Conservation (phyloP, 35 echinoderm and acorn worm genomes). For the Patiria miniata region DNA sequence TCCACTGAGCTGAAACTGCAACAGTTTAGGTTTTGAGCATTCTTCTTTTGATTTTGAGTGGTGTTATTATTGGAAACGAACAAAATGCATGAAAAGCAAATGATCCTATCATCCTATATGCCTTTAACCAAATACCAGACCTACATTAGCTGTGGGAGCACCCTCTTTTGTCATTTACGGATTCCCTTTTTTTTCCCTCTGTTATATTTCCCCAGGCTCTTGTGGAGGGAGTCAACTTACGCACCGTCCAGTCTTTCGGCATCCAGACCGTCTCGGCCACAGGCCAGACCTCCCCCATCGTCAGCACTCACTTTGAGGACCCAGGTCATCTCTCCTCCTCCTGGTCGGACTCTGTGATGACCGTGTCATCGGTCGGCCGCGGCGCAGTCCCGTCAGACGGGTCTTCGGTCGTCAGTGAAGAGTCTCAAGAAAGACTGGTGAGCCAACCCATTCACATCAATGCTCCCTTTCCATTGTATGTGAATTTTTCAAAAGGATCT, state of each 20-base stretch:
- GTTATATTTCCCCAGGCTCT: slow-evolving; percentile 59
- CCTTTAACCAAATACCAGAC: too few species aligned
- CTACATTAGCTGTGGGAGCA: too few species aligned
- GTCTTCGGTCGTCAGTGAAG: slow-evolving; percentile 65
- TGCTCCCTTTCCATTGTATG: too few species aligned
- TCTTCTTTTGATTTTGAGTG: too few species aligned
- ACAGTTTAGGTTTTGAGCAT: too few species aligned
- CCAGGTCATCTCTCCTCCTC: slow-evolving; percentile 31
- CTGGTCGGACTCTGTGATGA: slow-evolving; percentile 52
- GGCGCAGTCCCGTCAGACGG: slow-evolving; percentile 47
- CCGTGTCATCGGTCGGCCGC: slow-evolving; percentile 59
- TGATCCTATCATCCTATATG: too few species aligned
- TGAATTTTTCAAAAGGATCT: too few species aligned
- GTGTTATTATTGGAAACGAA: too few species aligned
- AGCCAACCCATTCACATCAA: background rate
- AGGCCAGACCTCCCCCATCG: slow-evolving; percentile 56
- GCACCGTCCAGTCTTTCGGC: slow-evolving; percentile 62
- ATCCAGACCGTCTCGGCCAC: slow-evolving; percentile 77
- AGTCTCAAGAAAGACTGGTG: slow-evolving; percentile 80
- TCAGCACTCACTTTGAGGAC: slow-evolving; percentile 38
- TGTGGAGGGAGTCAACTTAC: slow-evolving; percentile 73
- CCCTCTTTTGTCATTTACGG: too few species aligned
- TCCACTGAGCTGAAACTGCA: too few species aligned
- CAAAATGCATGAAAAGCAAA: too few species aligned
- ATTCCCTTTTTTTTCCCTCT: too few species aligned